Evolutionary conservation across 1,140 invertebrate genomes (phyloP).

Genomic region (Plectrocnemia conspersa): DNA sequence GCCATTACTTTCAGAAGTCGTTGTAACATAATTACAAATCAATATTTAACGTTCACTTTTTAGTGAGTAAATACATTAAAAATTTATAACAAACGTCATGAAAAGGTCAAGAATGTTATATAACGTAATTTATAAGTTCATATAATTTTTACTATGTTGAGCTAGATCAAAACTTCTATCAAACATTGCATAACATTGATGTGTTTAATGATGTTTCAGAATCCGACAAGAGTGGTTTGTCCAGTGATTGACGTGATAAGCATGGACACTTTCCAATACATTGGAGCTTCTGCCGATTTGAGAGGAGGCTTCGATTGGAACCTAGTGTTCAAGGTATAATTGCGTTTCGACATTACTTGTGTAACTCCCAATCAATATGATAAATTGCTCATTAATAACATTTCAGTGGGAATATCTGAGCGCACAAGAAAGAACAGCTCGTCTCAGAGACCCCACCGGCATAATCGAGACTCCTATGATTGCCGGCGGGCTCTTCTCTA

Average conservation of each 20-base stretch:
- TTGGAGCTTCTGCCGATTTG: slow-evolving; percentile 85
- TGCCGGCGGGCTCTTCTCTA: slow-evolving; percentile 91
- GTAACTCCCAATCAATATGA: too few species aligned
- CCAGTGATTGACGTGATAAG: slow-evolving; percentile 97
- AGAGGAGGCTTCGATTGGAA: slow-evolving; percentile 98
- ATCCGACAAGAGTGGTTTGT: slow-evolving; percentile 84
- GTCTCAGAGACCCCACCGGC: slow-evolving; percentile 76
- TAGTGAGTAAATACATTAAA: too few species aligned
- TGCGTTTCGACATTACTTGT: too few species aligned
- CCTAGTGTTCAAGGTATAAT: slow-evolving; percentile 65
- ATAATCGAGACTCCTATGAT: slow-evolving; percentile 89
- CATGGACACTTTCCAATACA: slow-evolving; percentile 97
- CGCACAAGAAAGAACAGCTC: slow-evolving; percentile 69
- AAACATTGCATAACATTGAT: too few species aligned
- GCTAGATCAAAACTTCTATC: background rate
- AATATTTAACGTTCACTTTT: too few species aligned
- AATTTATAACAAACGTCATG: too few species aligned
- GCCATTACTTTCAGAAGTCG: too few species aligned
- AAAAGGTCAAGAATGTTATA: too few species aligned
- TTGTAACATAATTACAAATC: too few species aligned
- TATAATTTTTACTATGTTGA: background rate
- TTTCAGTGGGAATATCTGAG: slow-evolving; percentile 89
- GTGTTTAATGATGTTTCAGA: too few species aligned
- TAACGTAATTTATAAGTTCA: background rate
- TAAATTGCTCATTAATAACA: background rate